Percentiles rank a stretch among this genome's conserved stretches.
These are phyloP conservation scores for Salarias fasciatus DNA, from an alignment of 2,797 vertebrate genomes.

Conservation along the genomic window DNA sequence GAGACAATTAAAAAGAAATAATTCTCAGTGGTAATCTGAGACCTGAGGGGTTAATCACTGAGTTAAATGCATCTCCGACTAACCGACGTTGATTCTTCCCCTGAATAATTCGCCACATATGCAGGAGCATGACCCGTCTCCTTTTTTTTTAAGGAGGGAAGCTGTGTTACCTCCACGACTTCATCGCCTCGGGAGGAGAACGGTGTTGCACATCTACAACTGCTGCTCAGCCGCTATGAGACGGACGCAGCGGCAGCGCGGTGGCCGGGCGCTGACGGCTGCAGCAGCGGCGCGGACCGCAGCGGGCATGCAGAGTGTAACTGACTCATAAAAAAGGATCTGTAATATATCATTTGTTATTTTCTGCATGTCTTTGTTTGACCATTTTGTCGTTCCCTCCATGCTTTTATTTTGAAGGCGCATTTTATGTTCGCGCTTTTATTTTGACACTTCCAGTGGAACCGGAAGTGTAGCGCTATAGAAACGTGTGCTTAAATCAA, in stretches of 20 bases:
- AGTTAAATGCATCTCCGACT: constrained; percentile 18
- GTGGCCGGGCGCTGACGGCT: constrained; percentile 33
- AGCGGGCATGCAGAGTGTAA: constrained; percentile 12
- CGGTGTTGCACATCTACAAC: constrained; percentile 39
- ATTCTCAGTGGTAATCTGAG: not conserved
- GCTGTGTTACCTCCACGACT: constrained; percentile 57
- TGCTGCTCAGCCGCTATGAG: constrained; percentile 44
- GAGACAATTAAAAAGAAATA: constrained; percentile 1
- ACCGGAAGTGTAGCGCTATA: no score
- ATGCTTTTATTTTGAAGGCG: no score
- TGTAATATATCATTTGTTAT: no score
- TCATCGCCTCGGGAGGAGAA: constrained; percentile 34
- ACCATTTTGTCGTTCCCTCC: no score
- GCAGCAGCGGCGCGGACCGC: constrained; percentile 12
- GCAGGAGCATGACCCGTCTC: constrained; percentile 30
- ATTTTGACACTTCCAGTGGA: no score
- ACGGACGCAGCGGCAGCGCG: constrained; percentile 17
- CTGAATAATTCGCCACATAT: constrained; percentile 40
- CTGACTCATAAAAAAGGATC: no score
- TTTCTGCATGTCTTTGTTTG: no score
- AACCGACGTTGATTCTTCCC: constrained; percentile 21
- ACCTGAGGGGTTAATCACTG: constrained; percentile 9
- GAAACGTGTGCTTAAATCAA: no score
- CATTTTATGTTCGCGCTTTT: no score
- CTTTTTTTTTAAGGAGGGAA: constrained; percentile 38